phyloP scores from a whole-genome alignment of 1,140 invertebrate species.

The Bombus haemorrhoidalis region DNA sequence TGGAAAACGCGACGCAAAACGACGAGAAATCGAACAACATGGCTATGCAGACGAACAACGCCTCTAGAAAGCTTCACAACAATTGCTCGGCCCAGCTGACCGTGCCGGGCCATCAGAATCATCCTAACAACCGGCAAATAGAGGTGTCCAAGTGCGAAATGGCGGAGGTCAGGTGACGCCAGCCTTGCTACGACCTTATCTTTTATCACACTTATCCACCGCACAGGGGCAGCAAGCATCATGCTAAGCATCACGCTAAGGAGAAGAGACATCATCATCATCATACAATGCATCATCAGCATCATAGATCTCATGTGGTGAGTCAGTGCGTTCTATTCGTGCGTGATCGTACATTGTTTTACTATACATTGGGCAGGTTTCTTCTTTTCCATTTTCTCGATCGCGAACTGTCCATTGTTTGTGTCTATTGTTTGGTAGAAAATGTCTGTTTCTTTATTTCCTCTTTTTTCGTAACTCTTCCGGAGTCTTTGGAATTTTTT shows the following conservation, averaged over 20 bases:
- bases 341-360: slow-evolving; percentile 9
- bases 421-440: not conserved
- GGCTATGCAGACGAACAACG: slow-evolving; percentile 21
- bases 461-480: not conserved
- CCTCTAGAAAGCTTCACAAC: slow-evolving; percentile 36
- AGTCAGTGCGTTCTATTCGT: slow-evolving; percentile 63
- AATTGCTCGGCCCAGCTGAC: slow-evolving; percentile 41
- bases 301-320: slow-evolving; percentile 79
- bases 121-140: slow-evolving; percentile 60
- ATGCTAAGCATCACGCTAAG: slow-evolving; percentile 77
- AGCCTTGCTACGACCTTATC: slow-evolving; percentile 78
- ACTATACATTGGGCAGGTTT: not conserved
- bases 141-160: slow-evolving; percentile 73
- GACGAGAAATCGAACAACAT: slow-evolving; percentile 39
- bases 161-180: slow-evolving; percentile 81
- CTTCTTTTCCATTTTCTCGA: not conserved
- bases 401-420: not conserved
- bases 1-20: slow-evolving; percentile 46
- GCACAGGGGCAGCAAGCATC: slow-evolving; percentile 78
- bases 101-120: slow-evolving; percentile 29
- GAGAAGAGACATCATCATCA: slow-evolving; percentile 80
- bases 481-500: not conserved
- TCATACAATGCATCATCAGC: slow-evolving; percentile 79
- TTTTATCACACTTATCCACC: slow-evolving; percentile 81
- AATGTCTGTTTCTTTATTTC: not conserved